Evolutionary conservation across 2,113 vertebrate genomes (phyloP), one percentile per base, ranked within the genome.

Genomic region (Mastomys coucha): DNA sequence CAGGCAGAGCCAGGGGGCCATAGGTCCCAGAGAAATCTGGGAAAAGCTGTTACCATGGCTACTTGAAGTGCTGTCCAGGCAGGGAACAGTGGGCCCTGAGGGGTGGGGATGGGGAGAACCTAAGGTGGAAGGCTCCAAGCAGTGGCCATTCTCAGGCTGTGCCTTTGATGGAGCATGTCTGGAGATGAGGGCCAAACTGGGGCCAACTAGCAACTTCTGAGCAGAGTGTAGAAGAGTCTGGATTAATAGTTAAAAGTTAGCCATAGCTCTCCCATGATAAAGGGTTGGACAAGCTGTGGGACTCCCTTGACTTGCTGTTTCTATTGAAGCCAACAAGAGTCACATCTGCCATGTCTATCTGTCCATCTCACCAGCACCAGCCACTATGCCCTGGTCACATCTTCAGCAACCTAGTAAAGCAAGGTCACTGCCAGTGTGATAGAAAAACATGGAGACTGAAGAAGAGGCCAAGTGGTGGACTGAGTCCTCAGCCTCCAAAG

Each of bases 281-380:
- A 8, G 86, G 70, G 10, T 13, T 72, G 5, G 36, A 3, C 7
- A 0, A 1, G 7, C 72, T 0, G 3, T 45, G 31, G 53, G 63
- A 49, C 63, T 88, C 82, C 0, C 0, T 60, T 2, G 4, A 36
- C 28, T 0, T 12, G 4, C 2, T 2, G 16, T 2, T 67, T 33
- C 53, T 8, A 2, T 5, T 26, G 20, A 22, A 26, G 51, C 65
- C 58, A 56, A 33, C 3, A 1, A 56, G 65, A 28, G 36, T 45
- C 0, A 2, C 0, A 7, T 1, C 0, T 0, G 0, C 1, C 0
- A 10, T 7, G 0, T 42, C 22, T 19, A 20, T 31, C 4, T 16
- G 10, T 9, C 9, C 7, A 10, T 28, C 17, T 5, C 7, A 22
- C 22, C 17, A 0, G 1, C 0, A 4, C 56, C 33, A 36, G 82